Conservation (phyloP, 2,797 vertebrate genomes). For the Oreochromis mossambicus region DNA sequence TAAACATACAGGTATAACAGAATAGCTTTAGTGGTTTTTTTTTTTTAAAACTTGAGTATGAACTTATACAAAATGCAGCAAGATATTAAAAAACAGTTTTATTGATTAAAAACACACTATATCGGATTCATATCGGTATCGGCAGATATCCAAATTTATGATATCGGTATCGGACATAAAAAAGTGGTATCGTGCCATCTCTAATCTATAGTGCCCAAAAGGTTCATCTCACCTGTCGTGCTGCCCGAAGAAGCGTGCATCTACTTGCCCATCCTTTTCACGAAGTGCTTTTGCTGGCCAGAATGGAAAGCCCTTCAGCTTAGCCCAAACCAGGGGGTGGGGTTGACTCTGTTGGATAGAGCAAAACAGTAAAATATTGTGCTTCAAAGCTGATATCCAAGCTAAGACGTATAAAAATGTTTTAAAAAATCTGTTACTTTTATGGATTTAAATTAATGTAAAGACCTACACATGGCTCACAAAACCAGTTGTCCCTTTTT, state of each 20-base stretch:
- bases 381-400: not conserved
- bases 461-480: constrained; percentile 95
- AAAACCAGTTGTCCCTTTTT: constrained; percentile 99
- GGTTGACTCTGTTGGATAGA: constrained; percentile 86
- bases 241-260: constrained; percentile 97
- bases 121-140: too few species aligned
- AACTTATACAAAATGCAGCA: too few species aligned
- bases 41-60: too few species aligned
- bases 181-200: not conserved
- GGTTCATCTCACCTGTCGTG: constrained; percentile 87
- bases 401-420: not conserved
- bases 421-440: not conserved
- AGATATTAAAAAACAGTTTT: too few species aligned
- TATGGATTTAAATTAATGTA: not conserved
- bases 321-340: constrained; percentile 96
- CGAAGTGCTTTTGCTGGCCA: constrained; percentile 98
- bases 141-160: too few species aligned
- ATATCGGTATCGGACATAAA: too few species aligned
- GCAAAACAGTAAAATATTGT: not conserved
- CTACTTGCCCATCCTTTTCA: constrained; percentile 96
- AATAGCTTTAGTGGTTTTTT: too few species aligned
- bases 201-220: not conserved
- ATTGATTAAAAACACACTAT: too few species aligned
- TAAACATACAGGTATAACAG: too few species aligned
- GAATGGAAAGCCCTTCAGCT: constrained; percentile 98